These are phyloP conservation scores for Pempheris klunzingeri DNA, from an alignment of 2,797 vertebrate genomes.

Conservation along the genomic window DNA sequence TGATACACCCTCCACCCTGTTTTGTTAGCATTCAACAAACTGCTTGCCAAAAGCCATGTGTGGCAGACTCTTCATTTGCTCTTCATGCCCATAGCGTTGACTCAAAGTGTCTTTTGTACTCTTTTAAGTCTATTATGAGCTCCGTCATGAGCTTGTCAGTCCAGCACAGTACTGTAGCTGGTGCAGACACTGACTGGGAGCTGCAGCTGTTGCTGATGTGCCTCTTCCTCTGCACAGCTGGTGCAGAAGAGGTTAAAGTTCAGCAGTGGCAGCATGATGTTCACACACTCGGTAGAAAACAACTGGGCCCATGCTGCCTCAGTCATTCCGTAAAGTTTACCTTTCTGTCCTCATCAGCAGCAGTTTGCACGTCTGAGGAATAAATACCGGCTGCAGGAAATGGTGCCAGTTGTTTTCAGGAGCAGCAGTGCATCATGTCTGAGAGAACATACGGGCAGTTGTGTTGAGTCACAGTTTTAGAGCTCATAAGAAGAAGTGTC, in stretches of 20 bases:
- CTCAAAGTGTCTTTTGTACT: not conserved
- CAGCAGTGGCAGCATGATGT: constrained; percentile 5
- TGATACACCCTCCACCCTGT: too few relatives aligned
- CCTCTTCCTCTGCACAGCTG: constrained; percentile 29
- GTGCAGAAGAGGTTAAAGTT: constrained; percentile 38
- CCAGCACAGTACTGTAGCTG: not conserved
- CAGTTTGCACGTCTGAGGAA: not conserved
- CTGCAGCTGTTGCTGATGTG: constrained; percentile 55
- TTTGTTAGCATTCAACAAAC: not conserved
- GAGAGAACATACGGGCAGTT: constrained; percentile 36
- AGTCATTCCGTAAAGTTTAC: not conserved
- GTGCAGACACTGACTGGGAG: not conserved
- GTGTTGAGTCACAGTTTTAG: constrained; percentile 43
- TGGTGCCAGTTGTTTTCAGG: not conserved
- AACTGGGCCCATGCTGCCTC: constrained; percentile 4
- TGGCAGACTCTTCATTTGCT: too few relatives aligned
- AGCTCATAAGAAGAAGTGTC: not conserved
- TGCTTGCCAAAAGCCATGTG: not conserved
- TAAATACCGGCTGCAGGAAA: not conserved
- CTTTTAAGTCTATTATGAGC: not conserved
- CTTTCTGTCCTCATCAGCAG: not conserved
- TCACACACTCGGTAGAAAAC: constrained; percentile 1
- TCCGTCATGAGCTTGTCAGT: too few relatives aligned
- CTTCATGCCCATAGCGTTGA: not conserved
- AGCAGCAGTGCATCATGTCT: not conserved